These are phyloP conservation scores for Calameuta pallipes DNA, from an alignment of 2,888 invertebrate species.

Conservation along the genomic window DNA sequence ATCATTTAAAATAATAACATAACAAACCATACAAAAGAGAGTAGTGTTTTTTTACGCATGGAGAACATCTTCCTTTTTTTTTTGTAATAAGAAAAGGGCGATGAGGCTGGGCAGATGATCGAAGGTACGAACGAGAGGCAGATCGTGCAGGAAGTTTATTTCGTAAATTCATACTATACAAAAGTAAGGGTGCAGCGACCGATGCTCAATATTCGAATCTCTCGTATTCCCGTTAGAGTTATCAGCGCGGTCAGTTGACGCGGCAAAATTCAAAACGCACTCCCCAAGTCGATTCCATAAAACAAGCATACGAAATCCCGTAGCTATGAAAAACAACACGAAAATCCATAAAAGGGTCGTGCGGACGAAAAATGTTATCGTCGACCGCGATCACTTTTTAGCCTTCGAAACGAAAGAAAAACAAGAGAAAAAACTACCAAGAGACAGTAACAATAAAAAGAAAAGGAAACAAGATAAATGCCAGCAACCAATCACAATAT, in stretches of 20 bases:
- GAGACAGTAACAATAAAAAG: conserved; percentile 2
- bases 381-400: not conserved
- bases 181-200: not conserved
- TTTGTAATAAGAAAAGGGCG: not conserved
- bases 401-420: conserved; percentile 2
- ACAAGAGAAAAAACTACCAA: not conserved
- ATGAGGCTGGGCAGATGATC: not conserved
- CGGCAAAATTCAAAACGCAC: not conserved
- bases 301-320: not conserved
- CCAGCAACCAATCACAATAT: not conserved
- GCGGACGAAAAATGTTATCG: not conserved
- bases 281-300: not conserved
- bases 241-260: not conserved
- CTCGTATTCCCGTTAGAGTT: not conserved
- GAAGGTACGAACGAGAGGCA: not conserved
- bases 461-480: not conserved
- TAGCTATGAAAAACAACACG: not conserved
- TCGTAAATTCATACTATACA: not conserved
- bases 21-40: conserved; percentile 65
- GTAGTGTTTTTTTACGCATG: conserved; percentile 14
- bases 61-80: not conserved
- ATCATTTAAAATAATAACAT: conserved; percentile 65
- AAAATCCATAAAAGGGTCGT: not conserved
- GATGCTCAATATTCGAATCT: not conserved
- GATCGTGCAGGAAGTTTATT: not conserved